Conservation (phyloP, 2,797 vertebrate genomes). For the Helicolenus hilgendorfi region DNA sequence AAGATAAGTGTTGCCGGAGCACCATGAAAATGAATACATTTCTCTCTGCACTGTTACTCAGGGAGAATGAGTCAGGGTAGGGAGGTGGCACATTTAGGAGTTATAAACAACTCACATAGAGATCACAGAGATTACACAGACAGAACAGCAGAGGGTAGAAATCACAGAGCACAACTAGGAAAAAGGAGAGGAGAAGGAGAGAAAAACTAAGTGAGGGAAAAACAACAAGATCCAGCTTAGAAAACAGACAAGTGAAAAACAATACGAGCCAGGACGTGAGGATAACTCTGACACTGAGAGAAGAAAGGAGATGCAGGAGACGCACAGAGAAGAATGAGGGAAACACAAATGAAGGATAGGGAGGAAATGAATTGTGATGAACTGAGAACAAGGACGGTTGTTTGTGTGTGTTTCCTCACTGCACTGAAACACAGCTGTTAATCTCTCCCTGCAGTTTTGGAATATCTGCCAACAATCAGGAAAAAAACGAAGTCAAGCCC, state of each 20-base stretch:
- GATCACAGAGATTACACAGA: conserved; percentile 76
- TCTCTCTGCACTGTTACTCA: conserved; percentile 64
- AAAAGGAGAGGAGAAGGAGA: conserved; percentile 10
- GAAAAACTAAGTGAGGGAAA: conserved; percentile 17
- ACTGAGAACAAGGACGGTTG: conserved; percentile 12
- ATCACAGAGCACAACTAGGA: conserved; percentile 57
- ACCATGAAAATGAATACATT: conserved; percentile 70
- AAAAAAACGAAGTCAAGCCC: background rate
- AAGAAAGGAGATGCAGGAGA: conserved; percentile 33
- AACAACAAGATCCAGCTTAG: conserved; percentile 47
- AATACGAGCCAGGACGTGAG: conserved; percentile 35
- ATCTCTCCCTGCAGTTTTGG: background rate
- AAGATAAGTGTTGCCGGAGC: conserved; percentile 67
- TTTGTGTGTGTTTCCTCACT: conserved; percentile 4
- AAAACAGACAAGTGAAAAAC: conserved; percentile 38
- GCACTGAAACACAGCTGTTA: conserved; percentile 21
- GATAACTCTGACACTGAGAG: conserved; percentile 41
- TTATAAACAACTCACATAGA: conserved; percentile 75
- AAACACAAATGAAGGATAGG: background rate
- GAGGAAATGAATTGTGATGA: conserved; percentile 6
- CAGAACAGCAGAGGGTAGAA: conserved; percentile 47
- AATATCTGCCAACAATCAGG: background rate
- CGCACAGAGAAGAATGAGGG: background rate
- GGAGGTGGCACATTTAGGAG: conserved; percentile 79
- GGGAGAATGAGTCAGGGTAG: conserved; percentile 66